phyloP scores from a whole-genome alignment of 1,140 invertebrate species.

The Latrodectus geometricus region DNA sequence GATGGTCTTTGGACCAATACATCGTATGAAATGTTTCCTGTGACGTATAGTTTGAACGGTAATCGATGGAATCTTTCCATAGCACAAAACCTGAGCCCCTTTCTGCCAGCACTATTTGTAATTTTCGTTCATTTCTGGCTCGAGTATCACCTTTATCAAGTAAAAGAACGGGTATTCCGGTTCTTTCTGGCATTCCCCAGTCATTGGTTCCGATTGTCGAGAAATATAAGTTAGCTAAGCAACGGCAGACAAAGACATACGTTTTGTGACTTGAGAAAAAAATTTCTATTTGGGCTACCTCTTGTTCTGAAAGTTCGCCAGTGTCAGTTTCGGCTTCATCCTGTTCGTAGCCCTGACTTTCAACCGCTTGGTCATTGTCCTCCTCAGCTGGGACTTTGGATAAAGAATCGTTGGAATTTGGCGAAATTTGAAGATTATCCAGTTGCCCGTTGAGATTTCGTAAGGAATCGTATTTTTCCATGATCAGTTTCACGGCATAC shows the following conservation, averaged over 20 bases:
- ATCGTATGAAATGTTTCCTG: constrained; percentile 85
- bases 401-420: constrained; percentile 37
- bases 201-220: constrained; percentile 71
- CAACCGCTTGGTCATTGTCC: neutral
- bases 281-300: constrained; percentile 81
- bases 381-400: constrained; percentile 34
- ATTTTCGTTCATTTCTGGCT: constrained; percentile 78
- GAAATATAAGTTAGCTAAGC: constrained; percentile 82
- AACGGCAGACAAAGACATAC: constrained; percentile 82
- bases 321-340: constrained; percentile 1
- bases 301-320: constrained; percentile 66
- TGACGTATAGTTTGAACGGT: constrained; percentile 73
- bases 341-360: constrained; percentile 21
- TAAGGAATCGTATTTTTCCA: constrained; percentile 58
- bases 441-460: constrained; percentile 49
- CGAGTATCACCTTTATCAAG: constrained; percentile 81
- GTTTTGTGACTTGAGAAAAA: constrained; percentile 84
- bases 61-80: constrained; percentile 86
- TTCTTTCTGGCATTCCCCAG: constrained; percentile 80
- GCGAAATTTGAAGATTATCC: constrained; percentile 37
- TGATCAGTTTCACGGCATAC: constrained; percentile 47
- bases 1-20: constrained; percentile 80
- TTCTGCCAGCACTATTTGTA: constrained; percentile 84
- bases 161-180: constrained; percentile 84
- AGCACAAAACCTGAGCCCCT: constrained; percentile 85